Evolutionary conservation across 92 coral and sea anemone species (phyloP).

Genomic region (Nematostella vectensis): DNA sequence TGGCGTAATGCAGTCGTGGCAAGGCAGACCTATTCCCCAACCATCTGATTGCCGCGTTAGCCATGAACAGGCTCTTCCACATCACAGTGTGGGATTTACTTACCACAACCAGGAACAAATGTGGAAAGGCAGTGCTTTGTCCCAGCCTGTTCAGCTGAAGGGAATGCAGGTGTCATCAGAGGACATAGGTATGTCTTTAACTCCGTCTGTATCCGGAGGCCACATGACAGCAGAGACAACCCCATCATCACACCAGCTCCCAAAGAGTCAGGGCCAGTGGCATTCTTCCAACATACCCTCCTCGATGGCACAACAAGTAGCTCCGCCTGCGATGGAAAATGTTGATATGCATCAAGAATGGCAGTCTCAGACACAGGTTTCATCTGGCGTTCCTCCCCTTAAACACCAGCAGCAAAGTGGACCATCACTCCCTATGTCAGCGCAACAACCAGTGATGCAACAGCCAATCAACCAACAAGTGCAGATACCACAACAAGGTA

Average conservation of each 20-base stretch:
- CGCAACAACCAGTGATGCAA: slow-evolving; percentile 42
- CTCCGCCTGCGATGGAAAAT: too few species aligned
- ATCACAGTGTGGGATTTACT: slow-evolving; percentile 5
- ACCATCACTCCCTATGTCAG: slow-evolving; percentile 8
- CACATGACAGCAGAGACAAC: too few species aligned
- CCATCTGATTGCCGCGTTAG: slow-evolving; percentile 1
- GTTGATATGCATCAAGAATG: slow-evolving; percentile 14
- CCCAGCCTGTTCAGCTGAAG: too few species aligned
- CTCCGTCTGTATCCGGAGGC: too few species aligned
- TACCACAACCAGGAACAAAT: slow-evolving; percentile 12
- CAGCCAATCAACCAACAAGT: slow-evolving; percentile 35
- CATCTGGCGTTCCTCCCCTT: slow-evolving; percentile 6
- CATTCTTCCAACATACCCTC: too few species aligned
- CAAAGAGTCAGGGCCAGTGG: too few species aligned
- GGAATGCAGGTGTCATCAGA: too few species aligned
- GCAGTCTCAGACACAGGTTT: slow-evolving; percentile 15
- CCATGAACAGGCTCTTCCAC: slow-evolving; percentile 5
- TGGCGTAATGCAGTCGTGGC: slow-evolving; percentile 6
- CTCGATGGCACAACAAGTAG: slow-evolving; percentile 16
- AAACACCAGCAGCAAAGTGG: slow-evolving; percentile 37
- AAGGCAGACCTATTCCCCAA: slow-evolving; percentile 7
- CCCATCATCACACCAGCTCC: too few species aligned
- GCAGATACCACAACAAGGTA: slow-evolving; percentile 17
- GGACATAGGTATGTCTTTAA: too few species aligned
- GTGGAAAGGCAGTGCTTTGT: slow-evolving; percentile 25